phyloP scores from a whole-genome alignment of 2,888 invertebrate species.

The Scaptomyza parva region DNA sequence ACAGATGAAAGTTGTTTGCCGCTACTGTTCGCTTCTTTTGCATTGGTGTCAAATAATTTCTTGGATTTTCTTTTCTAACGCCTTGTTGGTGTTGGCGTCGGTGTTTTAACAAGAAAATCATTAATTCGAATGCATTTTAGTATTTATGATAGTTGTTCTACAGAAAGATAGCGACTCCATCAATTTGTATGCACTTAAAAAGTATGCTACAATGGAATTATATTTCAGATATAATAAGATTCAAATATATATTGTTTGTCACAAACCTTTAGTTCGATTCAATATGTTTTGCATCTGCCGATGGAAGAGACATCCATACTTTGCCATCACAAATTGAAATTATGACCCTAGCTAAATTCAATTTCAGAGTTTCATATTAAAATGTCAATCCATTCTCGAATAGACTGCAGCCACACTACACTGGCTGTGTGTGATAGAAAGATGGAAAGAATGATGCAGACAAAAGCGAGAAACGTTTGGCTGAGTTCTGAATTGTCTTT shows the following conservation, averaged over 20 bases:
- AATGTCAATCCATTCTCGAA: constrained; percentile 46
- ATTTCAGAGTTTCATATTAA: constrained; percentile 43
- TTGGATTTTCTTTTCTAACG: constrained; percentile 56
- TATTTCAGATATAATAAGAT: background rate
- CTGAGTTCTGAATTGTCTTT: constrained; percentile 73
- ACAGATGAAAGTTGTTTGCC: constrained; percentile 71
- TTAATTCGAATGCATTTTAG: constrained; percentile 28
- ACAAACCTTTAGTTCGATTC: background rate
- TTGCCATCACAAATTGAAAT: constrained; percentile 54
- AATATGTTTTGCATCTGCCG: constrained; percentile 53
- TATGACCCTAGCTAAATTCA: constrained; percentile 57
- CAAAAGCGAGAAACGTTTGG: constrained; percentile 23
- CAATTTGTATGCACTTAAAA: constrained; percentile 1
- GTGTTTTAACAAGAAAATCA: constrained; percentile 36
- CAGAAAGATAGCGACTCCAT: constrained; percentile 22
- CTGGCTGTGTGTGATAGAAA: constrained; percentile 22
- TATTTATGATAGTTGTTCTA: constrained; percentile 48
- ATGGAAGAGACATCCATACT: constrained; percentile 6
- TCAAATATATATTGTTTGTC: no score
- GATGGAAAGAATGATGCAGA: constrained; percentile 34
- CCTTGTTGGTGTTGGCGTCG: constrained; percentile 34
- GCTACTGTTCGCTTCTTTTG: constrained; percentile 44
- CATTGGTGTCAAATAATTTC: constrained; percentile 77
- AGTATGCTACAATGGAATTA: constrained; percentile 17
- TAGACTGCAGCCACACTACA: background rate